Evolutionary conservation across 1,140 invertebrate species (phyloP).

Genomic region (Meloidogyne chitwoodi): DNA sequence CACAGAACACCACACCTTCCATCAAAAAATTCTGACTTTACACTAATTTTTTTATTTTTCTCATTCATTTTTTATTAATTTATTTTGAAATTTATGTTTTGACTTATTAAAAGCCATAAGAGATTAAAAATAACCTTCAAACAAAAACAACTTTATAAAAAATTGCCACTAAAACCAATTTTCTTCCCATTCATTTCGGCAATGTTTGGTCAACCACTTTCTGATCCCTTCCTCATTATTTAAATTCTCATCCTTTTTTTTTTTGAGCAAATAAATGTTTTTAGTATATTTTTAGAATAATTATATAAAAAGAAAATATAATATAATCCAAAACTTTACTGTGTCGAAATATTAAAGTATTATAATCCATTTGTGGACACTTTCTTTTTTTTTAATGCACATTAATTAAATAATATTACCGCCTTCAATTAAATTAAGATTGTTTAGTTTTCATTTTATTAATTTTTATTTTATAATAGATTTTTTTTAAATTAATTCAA

Average conservation of each 20-base stretch:
- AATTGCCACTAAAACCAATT: neutral
- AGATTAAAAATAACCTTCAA: neutral
- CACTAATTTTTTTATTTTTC: neutral
- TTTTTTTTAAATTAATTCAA: too few species aligned
- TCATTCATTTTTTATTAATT: neutral
- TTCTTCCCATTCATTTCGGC: neutral
- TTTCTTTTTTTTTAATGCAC: neutral
- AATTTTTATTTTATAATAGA: neutral
- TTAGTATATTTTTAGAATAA: neutral
- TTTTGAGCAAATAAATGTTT: neutral
- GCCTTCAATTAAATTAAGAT: neutral
- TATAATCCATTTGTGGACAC: neutral
- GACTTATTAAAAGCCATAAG: neutral
- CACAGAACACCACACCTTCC: too few species aligned
- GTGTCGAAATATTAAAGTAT: neutral
- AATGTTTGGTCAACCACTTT: neutral
- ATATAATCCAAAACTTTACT: neutral
- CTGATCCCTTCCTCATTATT: neutral
- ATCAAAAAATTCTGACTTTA: too few species aligned
- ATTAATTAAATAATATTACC: neutral
- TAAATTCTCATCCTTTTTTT: neutral
- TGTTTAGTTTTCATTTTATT: neutral
- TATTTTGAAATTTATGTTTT: neutral
- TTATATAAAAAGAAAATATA: neutral
- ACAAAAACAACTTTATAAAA: neutral